Evolutionary conservation across 2,113 vertebrate species (phyloP), one percentile per base, ranked within the genome.

Genomic region (Cheilinus undulatus): DNA sequence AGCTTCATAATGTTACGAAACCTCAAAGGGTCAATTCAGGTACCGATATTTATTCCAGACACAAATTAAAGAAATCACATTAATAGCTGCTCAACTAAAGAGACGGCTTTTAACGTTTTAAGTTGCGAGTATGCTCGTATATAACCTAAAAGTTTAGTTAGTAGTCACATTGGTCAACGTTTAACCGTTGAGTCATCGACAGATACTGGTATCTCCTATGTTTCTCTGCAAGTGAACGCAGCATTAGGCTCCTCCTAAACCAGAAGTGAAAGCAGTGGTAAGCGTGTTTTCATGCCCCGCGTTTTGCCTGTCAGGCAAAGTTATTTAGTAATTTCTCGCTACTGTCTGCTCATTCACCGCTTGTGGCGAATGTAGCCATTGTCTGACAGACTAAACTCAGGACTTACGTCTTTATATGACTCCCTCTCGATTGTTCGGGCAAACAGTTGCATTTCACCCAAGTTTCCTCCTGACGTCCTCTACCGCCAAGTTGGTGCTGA

Each of bases 201-300:
- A 1, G 17, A 42, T 30, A 0, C 0, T 30, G 5, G 14, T 5
- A 45, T 56, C 4, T 52, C 20, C 7, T 6, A 13, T 15, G 22
- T 34, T 78, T 53, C 22, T 12, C 1, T 0, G 20, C n/a, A 0
- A 3, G 0, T 57, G 64, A 83, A 84, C 10, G 71, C 51, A 61
- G 3, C 73, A 57, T 10, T 7, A 62, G 13, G 69, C 73, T 69
- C 84, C 84, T 64, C 86, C 86, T 0, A 77, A 52, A 70, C 73
- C 57, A 50, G 80, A 82, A 70, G 64, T 65, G 0, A 50, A 43
- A 15, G 7, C 6, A 6, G 2, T 1, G 0, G 2, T 0, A 1
- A 0, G 0, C 0, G 1, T 8, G 3, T 0, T 0, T 0, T 1
- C 2, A 42, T 19, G 30, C 20, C 70, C 46, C 1, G 32, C 2